phyloP scores from a whole-genome alignment of 1,140 invertebrate genomes.

The Zaprionus lachaisei region DNA sequence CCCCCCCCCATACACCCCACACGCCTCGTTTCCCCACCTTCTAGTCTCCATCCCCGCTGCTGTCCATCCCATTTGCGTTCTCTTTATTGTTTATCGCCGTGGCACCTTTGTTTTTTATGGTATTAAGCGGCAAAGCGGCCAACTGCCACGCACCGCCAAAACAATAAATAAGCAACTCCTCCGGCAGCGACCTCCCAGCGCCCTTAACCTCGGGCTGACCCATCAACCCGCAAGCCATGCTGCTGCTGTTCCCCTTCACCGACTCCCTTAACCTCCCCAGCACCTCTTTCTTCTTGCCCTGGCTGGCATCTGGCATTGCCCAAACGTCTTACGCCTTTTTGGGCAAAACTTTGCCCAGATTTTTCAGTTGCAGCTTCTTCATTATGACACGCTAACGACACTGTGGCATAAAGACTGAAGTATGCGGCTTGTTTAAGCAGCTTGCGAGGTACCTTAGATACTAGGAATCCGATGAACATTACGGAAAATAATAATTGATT shows the following conservation, averaged over 20 bases:
- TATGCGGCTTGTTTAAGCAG: background rate
- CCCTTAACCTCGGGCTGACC: slow-evolving; percentile 23
- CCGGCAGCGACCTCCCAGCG: slow-evolving; percentile 14
- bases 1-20: background rate
- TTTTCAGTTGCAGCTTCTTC: slow-evolving; percentile 61
- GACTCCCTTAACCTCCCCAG: slow-evolving; percentile 2
- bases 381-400: slow-evolving; percentile 39
- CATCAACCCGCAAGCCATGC: slow-evolving; percentile 2
- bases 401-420: slow-evolving; percentile 8
- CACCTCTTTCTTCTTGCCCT: background rate
- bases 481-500: too few species aligned
- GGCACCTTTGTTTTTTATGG: slow-evolving; percentile 80
- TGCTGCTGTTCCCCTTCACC: background rate
- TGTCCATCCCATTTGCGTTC: slow-evolving; percentile 26
- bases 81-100: slow-evolving; percentile 70
- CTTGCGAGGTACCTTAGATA: background rate
- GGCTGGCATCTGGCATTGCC: slow-evolving; percentile 15
- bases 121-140: slow-evolving; percentile 66
- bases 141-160: slow-evolving; percentile 69
- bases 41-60: background rate
- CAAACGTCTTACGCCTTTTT: slow-evolving; percentile 70
- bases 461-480: background rate
- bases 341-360: slow-evolving; percentile 64
- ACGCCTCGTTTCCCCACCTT: background rate
- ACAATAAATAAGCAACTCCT: slow-evolving; percentile 69